Base-by-base conservation (phyloP, 2,113 vertebrate species). In the Eublepharis macularius region DNA sequence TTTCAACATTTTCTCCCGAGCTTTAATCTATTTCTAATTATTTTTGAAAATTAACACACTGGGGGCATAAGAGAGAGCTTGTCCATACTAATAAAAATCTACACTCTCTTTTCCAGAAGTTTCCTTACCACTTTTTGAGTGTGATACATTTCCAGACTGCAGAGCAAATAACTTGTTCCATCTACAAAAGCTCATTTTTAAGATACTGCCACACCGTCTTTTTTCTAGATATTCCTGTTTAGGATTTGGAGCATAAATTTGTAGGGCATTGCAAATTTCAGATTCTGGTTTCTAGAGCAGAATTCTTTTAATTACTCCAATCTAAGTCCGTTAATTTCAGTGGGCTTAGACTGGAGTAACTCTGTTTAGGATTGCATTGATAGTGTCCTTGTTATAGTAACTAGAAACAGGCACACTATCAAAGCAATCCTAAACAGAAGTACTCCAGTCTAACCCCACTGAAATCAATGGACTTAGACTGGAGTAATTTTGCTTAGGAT, bases 11-110 rank as follows among this genome's bases (percentile, higher is more conserved):
- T 69, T 60, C 32, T 76, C 60, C 80, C 5, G 60, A 36, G 4
- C 88, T 93, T 89, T 83, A 83, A 43, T 91, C 83, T 86, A 81
- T 63, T 65, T 88, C 60, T 84, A 51, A 88, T 73, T 43, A 75
- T 57, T 36, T 39, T 74, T 3, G 49, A 65, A 91, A 86, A 83
- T 81, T 43, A 85, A 72, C 7, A 26, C 36, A 16, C 81, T 1
- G 0, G 39, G 51, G 86, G 87, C 90, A 76, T 14, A 21, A 1
- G 1, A 51, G 5, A 0, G 1, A 65, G 29, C 34, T 14, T 78
- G 3, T 81, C 45, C 21, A 0, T 21, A 9, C 36, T 60, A 41
- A 85, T 45, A 26, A 14, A 45, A 70, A 19, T 14, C 41, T 3
- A 17, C 24, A 8, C 16, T 41, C 29, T 7, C n/a, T 49, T 51